Evolutionary conservation across 2,113 vertebrate species (phyloP).

Genomic region (Ellobius talpinus): DNA sequence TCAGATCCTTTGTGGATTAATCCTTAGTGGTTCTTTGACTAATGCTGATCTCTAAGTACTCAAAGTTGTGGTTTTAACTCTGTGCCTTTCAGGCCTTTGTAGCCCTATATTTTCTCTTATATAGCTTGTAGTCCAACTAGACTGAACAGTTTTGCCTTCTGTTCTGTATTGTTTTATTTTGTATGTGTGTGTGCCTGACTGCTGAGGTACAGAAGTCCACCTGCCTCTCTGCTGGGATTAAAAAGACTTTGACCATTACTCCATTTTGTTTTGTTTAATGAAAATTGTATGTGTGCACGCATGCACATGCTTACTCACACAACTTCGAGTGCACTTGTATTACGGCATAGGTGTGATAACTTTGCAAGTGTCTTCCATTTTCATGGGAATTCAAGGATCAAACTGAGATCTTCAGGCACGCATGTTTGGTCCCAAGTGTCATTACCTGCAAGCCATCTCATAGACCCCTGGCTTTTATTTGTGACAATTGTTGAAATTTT

Average conservation of each 20-base stretch:
- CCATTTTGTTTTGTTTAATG: not conserved
- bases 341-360: not conserved
- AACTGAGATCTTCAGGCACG: not conserved
- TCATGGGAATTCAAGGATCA: not conserved
- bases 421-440: not conserved
- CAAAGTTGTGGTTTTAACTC: not conserved
- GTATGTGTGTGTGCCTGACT: not conserved
- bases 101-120: not conserved
- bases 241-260: not conserved
- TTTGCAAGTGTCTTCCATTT: not conserved
- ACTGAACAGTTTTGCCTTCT: not conserved
- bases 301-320: too few relatives aligned
- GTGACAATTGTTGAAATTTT: not conserved
- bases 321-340: not conserved
- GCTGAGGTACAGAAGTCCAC: not conserved
- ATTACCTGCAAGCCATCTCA: not conserved
- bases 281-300: not conserved
- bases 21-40: constrained; percentile 22
- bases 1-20: not conserved
- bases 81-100: not conserved
- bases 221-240: not conserved
- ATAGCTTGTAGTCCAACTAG: constrained; percentile 1
- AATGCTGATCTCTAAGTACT: constrained; percentile 25
- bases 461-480: not conserved
- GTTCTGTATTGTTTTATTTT: not conserved